Evolutionary conservation across 2,113 vertebrate species (phyloP), one percentile per base, ranked within the genome.

Genomic region (Tiliqua scincoides): DNA sequence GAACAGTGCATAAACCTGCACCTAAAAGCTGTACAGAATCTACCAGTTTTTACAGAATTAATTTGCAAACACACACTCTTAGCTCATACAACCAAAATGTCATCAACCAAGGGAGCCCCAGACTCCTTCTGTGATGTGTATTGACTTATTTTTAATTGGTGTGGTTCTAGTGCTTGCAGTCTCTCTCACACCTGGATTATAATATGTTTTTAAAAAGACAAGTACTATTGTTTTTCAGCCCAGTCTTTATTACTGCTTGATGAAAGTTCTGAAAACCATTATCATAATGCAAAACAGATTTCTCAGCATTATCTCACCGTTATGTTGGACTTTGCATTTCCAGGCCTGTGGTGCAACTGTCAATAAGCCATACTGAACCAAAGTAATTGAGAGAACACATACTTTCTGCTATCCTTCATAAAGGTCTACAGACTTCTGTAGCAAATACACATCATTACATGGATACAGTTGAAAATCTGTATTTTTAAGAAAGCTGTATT

Each of bases 311-410:
- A 61, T 72, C 23, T 40, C 35, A 85, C n/a, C 65, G 63, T 57
- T 48, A 77, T 54, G 43, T n/a, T 25, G 21, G 79, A 57, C 79
- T 70, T 82, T 23, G 20, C 43, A 85, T 77, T 85, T 52, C 68
- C 32, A 37, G 15, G 57, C 48, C 52, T 37, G 83, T 32, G 57
- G 52, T 35, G 25, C 35, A 78, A 78, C 11, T 30, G 25, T 78
- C 74, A 68, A 78, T 65, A 85, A 48, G 77, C 43, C 63, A 61
- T 84, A 84, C 67, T 77, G 83, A 77, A 67, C 63, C 62, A 27
- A 84, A 76, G 72, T 84, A 84, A 84, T 67, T 70, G 74, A 83
- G 40, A 5, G 59, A 82, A 83, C 37, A 40, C 79, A 20, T 0
- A 2, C 17, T 1, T 40, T 40, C 68, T 27, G 48, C 17, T 89